Base-by-base conservation (phyloP, 1,140 invertebrate species). In the Andrena cerasifolii region DNA sequence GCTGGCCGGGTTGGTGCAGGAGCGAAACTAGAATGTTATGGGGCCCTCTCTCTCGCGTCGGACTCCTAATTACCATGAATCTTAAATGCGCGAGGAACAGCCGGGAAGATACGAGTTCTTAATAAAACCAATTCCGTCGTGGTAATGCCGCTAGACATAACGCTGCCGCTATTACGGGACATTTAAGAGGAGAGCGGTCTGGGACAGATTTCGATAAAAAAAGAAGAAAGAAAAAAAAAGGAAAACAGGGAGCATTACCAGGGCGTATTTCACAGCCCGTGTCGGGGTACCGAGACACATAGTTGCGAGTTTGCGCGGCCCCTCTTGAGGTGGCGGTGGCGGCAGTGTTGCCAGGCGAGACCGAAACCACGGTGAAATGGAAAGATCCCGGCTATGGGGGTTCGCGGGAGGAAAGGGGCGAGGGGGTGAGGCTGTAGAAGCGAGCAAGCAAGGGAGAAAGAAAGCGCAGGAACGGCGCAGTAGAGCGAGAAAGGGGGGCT, bases 341-440 rank as follows among this genome's bases (percentile, higher is more conserved):
- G 67, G 78, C 81, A 59, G 62, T 77, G 83, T 84, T 80, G 82
- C 82, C 83, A 70, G 63, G 40, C 49, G 40, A 56, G 40, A 63
- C 21, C 59, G 36, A 40, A 59, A 62, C 67, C 67, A 58, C 63
- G 40, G 36, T 67, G 67, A 71, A 63, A 31, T 75, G 72, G 62
- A 56, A 61, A 54, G 63, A 71, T 33, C 53, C 73, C 24, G 72
- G 21, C 56, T 58, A 76, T 68, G 73, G 73, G 73, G 73, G 73
- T 68, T 76, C 28, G 2, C 4, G 12, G n/a, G 51, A 14, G 47
- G n/a, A 59, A 28, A 53, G 53, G 28, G 49, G 28, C 43, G 49
- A 28, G 36, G 2, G 45, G 6, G 31, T 12, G 43, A 21, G 12
- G 58, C 33, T 7, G 21, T 14, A 58, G 54, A 12, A 40, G 3